These are phyloP conservation scores for Phania funesta DNA, from an alignment of 2,888 invertebrate species.

Conservation along the genomic window DNA sequence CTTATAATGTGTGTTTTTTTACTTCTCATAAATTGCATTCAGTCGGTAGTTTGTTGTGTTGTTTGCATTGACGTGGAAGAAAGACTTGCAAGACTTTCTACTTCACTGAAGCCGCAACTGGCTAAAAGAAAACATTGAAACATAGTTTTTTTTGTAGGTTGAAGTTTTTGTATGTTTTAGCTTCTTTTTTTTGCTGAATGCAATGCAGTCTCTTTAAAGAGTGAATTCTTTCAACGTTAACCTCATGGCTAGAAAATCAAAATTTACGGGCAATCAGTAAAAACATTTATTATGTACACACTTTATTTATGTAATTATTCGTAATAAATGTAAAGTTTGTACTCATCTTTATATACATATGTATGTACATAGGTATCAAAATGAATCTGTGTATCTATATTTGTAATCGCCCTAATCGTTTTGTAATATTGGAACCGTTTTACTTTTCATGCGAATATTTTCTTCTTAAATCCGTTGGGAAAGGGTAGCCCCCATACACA, in stretches of 20 bases:
- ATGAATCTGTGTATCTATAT: too few species aligned
- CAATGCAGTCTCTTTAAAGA: neutral
- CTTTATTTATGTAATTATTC: too few species aligned
- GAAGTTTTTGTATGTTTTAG: slow-evolving; percentile 15
- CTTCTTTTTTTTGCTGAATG: neutral
- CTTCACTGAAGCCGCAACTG: slow-evolving; percentile 64
- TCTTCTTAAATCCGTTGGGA: too few species aligned
- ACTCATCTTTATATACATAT: neutral
- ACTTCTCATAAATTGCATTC: slow-evolving; percentile 33
- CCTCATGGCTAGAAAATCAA: too few species aligned
- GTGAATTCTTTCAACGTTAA: neutral
- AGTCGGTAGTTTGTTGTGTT: slow-evolving; percentile 20
- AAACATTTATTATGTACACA: too few species aligned
- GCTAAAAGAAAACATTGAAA: slow-evolving; percentile 40
- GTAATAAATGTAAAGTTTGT: too few species aligned
- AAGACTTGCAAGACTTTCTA: slow-evolving; percentile 65
- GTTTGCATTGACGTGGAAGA: slow-evolving; percentile 14
- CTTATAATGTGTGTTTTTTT: slow-evolving; percentile 4
- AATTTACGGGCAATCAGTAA: too few species aligned
- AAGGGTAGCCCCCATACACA: too few species aligned
- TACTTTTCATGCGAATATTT: too few species aligned
- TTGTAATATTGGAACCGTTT: too few species aligned
- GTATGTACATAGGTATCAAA: neutral
- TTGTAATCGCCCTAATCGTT: too few species aligned
- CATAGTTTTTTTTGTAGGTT: slow-evolving; percentile 41